Evolutionary conservation across 2,888 invertebrate species (phyloP), one percentile per base, ranked within the genome.

Genomic region (Aphidoletes aphidimyza): DNA sequence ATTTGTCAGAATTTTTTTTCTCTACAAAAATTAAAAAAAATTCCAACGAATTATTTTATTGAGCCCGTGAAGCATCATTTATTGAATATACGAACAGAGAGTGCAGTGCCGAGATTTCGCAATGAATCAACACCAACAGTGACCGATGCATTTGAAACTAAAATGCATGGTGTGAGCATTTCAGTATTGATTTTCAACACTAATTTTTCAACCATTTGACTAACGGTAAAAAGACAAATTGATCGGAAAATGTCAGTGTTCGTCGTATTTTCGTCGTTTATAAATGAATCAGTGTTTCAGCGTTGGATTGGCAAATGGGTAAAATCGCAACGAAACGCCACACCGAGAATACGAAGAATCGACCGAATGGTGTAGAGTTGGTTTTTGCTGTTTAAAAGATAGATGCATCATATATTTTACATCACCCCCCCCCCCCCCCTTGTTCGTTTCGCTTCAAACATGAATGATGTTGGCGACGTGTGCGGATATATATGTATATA

Each of bases 171-270:
- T 69, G 34, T 69, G 69, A 69, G 14, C 30, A 11, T 54, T 54
- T 54, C 54, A 26, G 54, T 69, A 69, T 69, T 30, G 69, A 69
- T 69, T 69, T 69, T 69, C 30, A n/a, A 30, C 69, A 69, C 69
- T 14, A 69, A 69, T 69, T 69, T 69, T 69, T 69, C 69, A 69
- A 69, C 69, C 26, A 26, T 30, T 69, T 69, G 34, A 14, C 69
- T 30, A n/a, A 69, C 54, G 22, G 22, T 26, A 26, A 0, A 69
- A 69, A 69, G 34, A 69, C 9, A 69, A 34, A 69, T 69, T 26
- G 69, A 30, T 30, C 69, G 30, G 30, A 69, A 69, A 69, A 30
- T 26, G 30, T 14, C 26, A 30, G 30, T 30, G 34, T n/a, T 69
- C 34, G 11, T 26, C n/a, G n/a, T n/a, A n/a, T n/a, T n/a, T 30